phyloP scores from a whole-genome alignment of 2,113 vertebrate species.

The Jaculus jaculus region DNA sequence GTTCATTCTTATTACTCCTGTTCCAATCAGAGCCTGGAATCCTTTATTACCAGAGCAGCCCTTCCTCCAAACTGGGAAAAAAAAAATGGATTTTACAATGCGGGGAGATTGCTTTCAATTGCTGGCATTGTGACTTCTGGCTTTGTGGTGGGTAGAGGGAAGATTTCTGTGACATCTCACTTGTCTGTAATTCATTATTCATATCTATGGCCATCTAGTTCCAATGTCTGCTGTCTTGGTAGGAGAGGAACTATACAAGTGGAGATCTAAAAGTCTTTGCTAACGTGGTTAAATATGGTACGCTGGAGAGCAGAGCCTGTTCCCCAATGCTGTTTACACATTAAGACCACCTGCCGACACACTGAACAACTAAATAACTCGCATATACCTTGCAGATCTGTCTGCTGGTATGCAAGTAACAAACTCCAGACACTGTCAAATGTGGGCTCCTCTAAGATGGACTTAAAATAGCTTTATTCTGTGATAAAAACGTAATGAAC shows the following conservation, averaged over 20 bases:
- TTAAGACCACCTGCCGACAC: not conserved
- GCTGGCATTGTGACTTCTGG: constrained; percentile 63
- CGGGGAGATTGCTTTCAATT: constrained; percentile 74
- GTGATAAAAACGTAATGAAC: constrained; percentile 76
- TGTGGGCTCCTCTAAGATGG: not conserved
- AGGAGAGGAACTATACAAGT: not conserved
- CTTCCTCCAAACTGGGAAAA: constrained; percentile 28
- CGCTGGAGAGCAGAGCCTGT: not conserved
- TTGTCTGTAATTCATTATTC: constrained; percentile 82
- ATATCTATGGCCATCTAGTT: constrained; percentile 68
- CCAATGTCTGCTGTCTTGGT: not conserved
- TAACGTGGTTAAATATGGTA: not conserved
- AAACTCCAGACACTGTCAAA: constrained; percentile 17
- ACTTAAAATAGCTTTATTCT: constrained; percentile 51
- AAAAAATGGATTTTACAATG: constrained; percentile 71
- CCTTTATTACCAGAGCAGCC: constrained; percentile 63
- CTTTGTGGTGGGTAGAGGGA: constrained; percentile 74
- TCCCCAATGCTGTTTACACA: not conserved
- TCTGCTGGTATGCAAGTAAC: constrained; percentile 55
- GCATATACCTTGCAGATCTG: constrained; percentile 21
- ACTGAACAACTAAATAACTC: not conserved
- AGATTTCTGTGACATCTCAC: constrained; percentile 75
- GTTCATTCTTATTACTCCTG: constrained; percentile 47
- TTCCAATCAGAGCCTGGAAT: constrained; percentile 52
- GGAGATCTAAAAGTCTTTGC: not conserved